A percentile compares a stretch with the other conserved stretches of the same genome.
Evolutionary conservation across 2,797 vertebrate species (phyloP).

Genomic region (Sebastes goodei): DNA sequence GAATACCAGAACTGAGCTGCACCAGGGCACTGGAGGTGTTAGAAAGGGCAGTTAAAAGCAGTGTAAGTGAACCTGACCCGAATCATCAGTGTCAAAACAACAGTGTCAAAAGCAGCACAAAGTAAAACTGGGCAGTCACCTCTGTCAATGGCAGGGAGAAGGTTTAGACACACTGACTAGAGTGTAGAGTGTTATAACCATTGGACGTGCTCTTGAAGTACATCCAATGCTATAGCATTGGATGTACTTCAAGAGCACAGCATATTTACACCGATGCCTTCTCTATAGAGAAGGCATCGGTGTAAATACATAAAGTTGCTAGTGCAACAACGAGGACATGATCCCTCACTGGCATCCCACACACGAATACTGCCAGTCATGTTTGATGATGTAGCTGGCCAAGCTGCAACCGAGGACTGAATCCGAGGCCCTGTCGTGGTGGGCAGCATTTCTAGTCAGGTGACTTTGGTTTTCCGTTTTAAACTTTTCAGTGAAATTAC

Average conservation of each 20-base stretch:
- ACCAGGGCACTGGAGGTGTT: background rate
- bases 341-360: constrained; percentile 5
- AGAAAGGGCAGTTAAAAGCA: constrained; percentile 2
- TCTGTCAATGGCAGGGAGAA: background rate
- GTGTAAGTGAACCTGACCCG: background rate
- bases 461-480: background rate
- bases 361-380: background rate
- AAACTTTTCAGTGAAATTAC: background rate
- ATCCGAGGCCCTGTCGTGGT: background rate
- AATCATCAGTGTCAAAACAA: constrained; percentile 11
- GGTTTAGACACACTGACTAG: background rate
- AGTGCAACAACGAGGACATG: background rate
- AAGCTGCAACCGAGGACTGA: background rate
- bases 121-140: background rate
- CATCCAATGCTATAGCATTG: background rate
- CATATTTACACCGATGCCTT: no score
- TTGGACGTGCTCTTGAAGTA: constrained; percentile 10
- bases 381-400: background rate
- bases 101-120: background rate
- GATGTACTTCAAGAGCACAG: no score
- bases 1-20: background rate
- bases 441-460: background rate
- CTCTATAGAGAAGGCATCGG: background rate
- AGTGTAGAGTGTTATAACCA: background rate
- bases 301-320: background rate